Evolutionary conservation across 2,888 invertebrate species (phyloP).

Genomic region (Dimorphilus gyrociliatus): DNA sequence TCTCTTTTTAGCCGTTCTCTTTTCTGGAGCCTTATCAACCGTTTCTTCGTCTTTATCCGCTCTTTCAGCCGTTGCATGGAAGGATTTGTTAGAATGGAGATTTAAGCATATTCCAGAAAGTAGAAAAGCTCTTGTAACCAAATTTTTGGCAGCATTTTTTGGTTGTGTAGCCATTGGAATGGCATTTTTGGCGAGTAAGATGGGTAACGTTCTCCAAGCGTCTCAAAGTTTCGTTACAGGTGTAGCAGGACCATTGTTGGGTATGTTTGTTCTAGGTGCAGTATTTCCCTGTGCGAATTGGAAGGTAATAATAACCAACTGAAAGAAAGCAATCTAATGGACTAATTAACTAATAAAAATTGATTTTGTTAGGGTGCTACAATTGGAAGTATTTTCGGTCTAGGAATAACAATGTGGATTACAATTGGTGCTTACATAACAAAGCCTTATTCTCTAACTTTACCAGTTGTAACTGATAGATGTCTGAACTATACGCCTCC

Average conservation of each 20-base stretch:
- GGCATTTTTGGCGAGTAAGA: no score
- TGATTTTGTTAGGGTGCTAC: constrained; percentile 4
- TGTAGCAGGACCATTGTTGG: constrained; percentile 23
- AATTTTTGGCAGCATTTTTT: no score
- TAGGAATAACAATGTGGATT: constrained; percentile 4
- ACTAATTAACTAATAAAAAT: no score
- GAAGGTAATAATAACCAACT: no score
- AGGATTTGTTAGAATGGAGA: constrained; percentile 13
- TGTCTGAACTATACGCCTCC: constrained; percentile 1
- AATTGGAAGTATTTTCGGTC: constrained; percentile 3
- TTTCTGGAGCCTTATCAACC: constrained; percentile 14
- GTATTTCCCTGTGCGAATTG: no score
- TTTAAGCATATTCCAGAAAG: no score
- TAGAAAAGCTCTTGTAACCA: no score
- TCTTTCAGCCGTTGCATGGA: constrained; percentile 13
- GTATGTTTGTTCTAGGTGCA: constrained; percentile 27
- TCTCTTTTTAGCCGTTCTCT: constrained; percentile 13
- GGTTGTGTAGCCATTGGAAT: no score
- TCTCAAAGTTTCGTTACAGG: constrained; percentile 21
- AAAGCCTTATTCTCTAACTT: constrained; percentile 3
- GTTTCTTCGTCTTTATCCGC: constrained; percentile 8
- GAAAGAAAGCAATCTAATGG: no score
- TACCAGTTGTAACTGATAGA: constrained; percentile 1
- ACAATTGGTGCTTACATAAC: constrained; percentile 4
- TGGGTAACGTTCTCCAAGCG: no score